Percentiles rank a stretch among this genome's conserved stretches.
These are phyloP conservation scores for Xylota sylvarum DNA, from an alignment of 2,888 invertebrate genomes.

Conservation along the genomic window DNA sequence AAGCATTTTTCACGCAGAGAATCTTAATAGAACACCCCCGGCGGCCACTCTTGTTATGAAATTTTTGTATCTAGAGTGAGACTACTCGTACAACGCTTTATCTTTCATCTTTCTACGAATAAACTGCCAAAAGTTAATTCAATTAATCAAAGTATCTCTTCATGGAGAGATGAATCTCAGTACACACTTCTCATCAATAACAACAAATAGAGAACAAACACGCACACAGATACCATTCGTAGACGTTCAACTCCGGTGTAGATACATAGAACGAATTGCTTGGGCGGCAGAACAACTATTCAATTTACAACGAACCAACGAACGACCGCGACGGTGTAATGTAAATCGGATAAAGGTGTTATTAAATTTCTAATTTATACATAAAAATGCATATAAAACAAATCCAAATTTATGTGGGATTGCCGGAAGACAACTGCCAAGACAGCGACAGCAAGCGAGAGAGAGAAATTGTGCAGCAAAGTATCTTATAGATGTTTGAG, in stretches of 20 bases:
- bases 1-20: neutral
- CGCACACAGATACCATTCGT: neutral
- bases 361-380: no score
- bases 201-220: neutral
- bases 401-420: neutral
- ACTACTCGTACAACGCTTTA: no score
- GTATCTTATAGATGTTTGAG: neutral
- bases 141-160: neutral
- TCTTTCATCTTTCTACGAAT: no score
- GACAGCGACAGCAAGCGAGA: no score
- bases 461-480: neutral
- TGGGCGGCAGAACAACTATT: neutral
- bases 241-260: neutral
- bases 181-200: neutral
- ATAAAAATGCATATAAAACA: neutral
- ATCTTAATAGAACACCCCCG: constrained; percentile 4
- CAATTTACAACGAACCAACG: no score
- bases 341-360: neutral
- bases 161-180: neutral
- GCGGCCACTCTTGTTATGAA: neutral
- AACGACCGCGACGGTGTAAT: no score
- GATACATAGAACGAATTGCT: neutral
- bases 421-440: neutral
- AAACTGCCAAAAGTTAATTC: neutral
- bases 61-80: neutral